These are phyloP conservation scores for Asbolus verrucosus DNA, from an alignment of 1,140 invertebrate genomes.

Conservation along the genomic window DNA sequence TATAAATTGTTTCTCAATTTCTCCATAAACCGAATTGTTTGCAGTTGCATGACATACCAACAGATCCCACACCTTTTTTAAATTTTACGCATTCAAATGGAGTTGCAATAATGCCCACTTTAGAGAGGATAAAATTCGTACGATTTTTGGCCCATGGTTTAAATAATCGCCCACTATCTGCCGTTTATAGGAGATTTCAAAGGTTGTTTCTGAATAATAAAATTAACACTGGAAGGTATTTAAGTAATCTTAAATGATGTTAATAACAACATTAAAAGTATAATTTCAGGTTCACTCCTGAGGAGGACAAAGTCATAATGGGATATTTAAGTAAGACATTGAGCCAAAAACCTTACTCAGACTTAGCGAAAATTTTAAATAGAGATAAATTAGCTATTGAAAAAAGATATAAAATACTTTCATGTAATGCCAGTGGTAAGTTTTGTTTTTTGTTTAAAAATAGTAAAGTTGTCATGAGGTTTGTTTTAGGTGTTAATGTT, in stretches of 20 bases:
- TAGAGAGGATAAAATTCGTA: conserved; percentile 39
- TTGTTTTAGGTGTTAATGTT: neutral
- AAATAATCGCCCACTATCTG: conserved; percentile 23
- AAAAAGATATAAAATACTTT: conserved; percentile 3
- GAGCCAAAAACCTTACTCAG: conserved; percentile 7
- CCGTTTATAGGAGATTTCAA: conserved; percentile 42
- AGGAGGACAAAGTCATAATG: conserved; percentile 43
- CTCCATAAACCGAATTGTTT: no score
- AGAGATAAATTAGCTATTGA: conserved; percentile 17
- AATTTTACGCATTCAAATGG: neutral
- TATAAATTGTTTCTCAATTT: no score
- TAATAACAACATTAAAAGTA: neutral
- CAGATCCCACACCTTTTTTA: conserved; percentile 29
- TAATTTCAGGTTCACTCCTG: conserved; percentile 36
- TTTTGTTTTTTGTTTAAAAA: no score
- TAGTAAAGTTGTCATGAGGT: no score
- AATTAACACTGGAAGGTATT: conserved; percentile 1
- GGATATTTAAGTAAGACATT: conserved; percentile 24
- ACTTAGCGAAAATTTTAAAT: conserved; percentile 25
- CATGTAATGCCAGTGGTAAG: no score
- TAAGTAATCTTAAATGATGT: neutral
- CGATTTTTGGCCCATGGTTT: conserved; percentile 40
- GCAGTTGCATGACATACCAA: conserved; percentile 34
- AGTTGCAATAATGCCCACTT: neutral
- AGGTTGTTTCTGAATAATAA: neutral